phyloP scores from a whole-genome alignment of 2,113 vertebrate species.

The Theristicus caerulescens region DNA sequence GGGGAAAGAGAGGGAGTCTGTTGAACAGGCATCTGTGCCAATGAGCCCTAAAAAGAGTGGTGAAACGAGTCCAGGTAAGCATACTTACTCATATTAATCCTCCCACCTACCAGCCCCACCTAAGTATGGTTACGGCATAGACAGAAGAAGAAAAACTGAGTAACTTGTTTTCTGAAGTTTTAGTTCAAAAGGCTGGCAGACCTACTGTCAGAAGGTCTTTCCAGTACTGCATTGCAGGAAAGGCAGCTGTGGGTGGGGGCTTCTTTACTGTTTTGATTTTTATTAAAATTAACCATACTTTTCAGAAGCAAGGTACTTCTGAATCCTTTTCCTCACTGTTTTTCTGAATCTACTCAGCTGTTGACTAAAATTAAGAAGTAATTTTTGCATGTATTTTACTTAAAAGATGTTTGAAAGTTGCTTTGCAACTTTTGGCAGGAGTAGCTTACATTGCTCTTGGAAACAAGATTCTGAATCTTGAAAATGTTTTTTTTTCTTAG shows the following conservation, averaged over 20 bases:
- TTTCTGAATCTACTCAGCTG: neutral
- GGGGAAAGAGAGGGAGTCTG: conserved; percentile 89
- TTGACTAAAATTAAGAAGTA: neutral
- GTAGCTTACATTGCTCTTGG: neutral
- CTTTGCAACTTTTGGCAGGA: neutral
- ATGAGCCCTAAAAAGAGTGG: conserved; percentile 92
- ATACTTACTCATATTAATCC: neutral
- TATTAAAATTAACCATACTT: neutral
- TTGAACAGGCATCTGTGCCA: conserved; percentile 79
- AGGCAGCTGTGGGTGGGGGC: neutral
- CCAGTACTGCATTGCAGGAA: neutral
- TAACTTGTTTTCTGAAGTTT: neutral
- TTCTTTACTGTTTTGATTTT: neutral
- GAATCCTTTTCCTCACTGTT: neutral
- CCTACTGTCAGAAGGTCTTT: neutral
- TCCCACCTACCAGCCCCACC: neutral
- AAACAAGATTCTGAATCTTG: neutral
- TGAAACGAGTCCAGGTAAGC: conserved; percentile 85
- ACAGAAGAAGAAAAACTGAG: neutral
- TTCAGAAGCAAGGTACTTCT: neutral
- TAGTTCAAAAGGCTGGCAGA: neutral
- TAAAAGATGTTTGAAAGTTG: neutral
- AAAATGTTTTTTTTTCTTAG: neutral
- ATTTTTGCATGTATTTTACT: neutral
- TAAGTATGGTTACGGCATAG: fast-evolving